These are phyloP conservation scores for Aviceda subcristata DNA, from an alignment of 2,113 vertebrate species.

Conservation along the genomic window DNA sequence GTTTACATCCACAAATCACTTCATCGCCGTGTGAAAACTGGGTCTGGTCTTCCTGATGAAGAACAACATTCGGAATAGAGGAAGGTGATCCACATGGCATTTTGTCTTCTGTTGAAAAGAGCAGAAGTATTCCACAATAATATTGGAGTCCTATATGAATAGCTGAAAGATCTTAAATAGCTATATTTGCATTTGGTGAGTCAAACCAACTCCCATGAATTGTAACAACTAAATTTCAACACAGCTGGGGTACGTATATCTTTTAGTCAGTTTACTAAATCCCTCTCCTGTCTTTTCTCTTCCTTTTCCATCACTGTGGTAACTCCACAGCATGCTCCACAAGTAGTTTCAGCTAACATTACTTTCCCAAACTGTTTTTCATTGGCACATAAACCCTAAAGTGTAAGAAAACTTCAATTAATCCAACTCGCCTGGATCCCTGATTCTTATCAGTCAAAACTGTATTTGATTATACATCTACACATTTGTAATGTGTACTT, in stretches of 20 bases:
- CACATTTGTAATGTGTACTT: not conserved
- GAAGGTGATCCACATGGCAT: constrained; percentile 3
- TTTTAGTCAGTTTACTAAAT: not conserved
- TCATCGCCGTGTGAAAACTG: constrained; percentile 18
- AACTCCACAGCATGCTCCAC: not conserved
- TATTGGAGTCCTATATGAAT: not conserved
- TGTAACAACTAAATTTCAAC: not conserved
- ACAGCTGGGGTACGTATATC: not conserved
- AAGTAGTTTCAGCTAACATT: not conserved
- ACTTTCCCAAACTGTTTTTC: not conserved
- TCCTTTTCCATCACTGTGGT: not conserved
- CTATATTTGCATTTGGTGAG: not conserved
- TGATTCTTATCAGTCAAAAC: not conserved
- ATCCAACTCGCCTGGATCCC: not conserved
- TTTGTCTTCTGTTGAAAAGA: constrained; percentile 31
- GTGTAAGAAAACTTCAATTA: not conserved
- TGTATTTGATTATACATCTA: not conserved
- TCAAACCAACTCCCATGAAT: not conserved
- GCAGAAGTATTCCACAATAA: not conserved
- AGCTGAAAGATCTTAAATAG: not conserved
- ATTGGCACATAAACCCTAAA: not conserved
- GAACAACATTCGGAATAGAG: not conserved
- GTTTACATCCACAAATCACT: constrained; percentile 7
- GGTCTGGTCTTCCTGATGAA: not conserved
- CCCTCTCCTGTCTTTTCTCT: not conserved